These are phyloP conservation scores for Sturmia bella DNA, from an alignment of 2,888 invertebrate genomes.

Conservation along the genomic window DNA sequence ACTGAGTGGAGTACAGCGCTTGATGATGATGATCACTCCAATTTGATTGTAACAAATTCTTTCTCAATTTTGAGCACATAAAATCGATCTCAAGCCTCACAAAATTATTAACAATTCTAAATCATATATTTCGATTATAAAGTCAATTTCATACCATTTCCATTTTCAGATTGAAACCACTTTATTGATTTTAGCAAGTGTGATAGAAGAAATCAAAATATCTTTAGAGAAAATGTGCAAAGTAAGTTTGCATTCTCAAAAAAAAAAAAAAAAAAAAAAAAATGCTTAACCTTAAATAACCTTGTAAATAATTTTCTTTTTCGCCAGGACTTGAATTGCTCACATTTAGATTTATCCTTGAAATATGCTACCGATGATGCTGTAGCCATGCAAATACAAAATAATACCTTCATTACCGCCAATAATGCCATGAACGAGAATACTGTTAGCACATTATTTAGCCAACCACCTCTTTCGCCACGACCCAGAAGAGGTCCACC, in stretches of 20 bases:
- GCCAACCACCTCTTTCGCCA: conserved; percentile 73
- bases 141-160: background rate
- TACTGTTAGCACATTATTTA: conserved; percentile 68
- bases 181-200: conserved; percentile 84
- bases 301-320: background rate
- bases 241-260: conserved; percentile 72
- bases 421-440: conserved; percentile 67
- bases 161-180: conserved; percentile 84
- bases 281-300: too few relatives aligned
- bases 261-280: background rate
- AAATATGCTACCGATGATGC: conserved; percentile 74
- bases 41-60: too few relatives aligned
- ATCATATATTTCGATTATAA: too few relatives aligned
- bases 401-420: conserved; percentile 72
- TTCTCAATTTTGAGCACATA: too few relatives aligned
- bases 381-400: conserved; percentile 74
- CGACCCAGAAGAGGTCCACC: conserved; percentile 75
- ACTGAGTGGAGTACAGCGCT: too few relatives aligned
- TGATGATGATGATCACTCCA: too few relatives aligned
- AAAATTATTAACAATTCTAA: too few relatives aligned
- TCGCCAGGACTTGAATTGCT: conserved; percentile 77
- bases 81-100: too few relatives aligned
- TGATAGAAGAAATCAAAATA: conserved; percentile 84
- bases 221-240: conserved; percentile 85
- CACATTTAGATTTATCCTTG: conserved; percentile 76